Base-by-base conservation (phyloP, 2,888 invertebrate species). In the Dicycla oo region DNA sequence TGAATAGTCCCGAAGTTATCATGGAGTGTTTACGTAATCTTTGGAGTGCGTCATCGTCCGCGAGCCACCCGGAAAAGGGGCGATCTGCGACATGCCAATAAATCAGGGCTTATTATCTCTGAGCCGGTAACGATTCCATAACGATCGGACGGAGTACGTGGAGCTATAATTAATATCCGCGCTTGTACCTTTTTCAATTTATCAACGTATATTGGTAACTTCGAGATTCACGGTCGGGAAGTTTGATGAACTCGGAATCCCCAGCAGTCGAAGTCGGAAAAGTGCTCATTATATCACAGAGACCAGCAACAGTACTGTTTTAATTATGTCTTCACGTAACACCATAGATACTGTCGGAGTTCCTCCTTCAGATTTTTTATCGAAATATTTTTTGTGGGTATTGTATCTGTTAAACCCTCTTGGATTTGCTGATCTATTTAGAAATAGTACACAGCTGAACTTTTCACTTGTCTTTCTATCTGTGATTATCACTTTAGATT, bases 91-190 rank as follows among this genome's bases (percentile, higher is more conserved):
- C 82, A 74, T 73, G 82, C 78, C 81, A 80, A 89, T 91, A 88
- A 90, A 89, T 89, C 92, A 88, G 82, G 69, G 74, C 89, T 88
- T 88, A 88, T 90, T 91, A 89, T 85, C 86, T 82, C 73, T 63
- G 72, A 81, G 77, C 78, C 85, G 77, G 77, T 80, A 84, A 82
- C 84, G 84, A 86, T 84, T 78, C 84, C 84, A 82, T 83, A 85
- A 75, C 82, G 81, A 84, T 81, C 85, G 74, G 70, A 65, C 69
- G 70, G 72, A 74, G 79, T 81, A 80, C 79, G 81, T 79, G 71
- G 67, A 81, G 76, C 83, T 87, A 85, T 91, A 91, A 92, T 93
- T 92, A 92, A 90, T 91, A 89, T 87, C 87, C 81, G 84, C 82
- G 85, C 84, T 87, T 81, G 86, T 86, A 86, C 81, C 87, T 88